Base-by-base conservation (phyloP, 2,888 invertebrate genomes). In the Thalpophila matura region DNA sequence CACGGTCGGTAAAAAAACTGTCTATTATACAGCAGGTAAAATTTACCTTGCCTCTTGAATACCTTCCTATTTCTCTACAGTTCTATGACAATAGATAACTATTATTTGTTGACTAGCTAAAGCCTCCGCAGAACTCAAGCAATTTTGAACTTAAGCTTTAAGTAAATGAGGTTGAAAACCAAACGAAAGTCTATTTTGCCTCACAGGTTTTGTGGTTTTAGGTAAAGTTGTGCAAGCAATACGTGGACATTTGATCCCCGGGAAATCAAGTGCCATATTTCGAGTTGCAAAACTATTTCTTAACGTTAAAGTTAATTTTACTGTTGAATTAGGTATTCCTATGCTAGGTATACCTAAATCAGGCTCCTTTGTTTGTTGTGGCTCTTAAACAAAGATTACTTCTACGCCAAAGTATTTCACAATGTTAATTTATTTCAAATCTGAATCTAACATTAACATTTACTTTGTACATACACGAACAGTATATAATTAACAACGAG, bases 21-120 rank as follows among this genome's bases (percentile, higher is more conserved):
- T 66, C 86, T 82, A 88, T 90, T 91, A 90, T 90, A 86, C 83
- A 83, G 83, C 93, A 93, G 93, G 93, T 93, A 93, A 89, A 89
- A 80, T 87, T 80, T 86, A 89, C 86, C 86, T 85, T 87, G 77
- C 80, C 74, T 81, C 83, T 86, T 85, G 80, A 83, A 83, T 83
- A 79, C 81, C 79, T 76, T 74, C 68, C 67, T 78, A 79, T 81
- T 82, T 83, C 81, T 84, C 80, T 79, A 74, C 78, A 81, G 63
- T 69, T 79, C 61, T 74, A 68, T 68, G 63, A 83, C 82, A 88
- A 87, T 86, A n/a, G n/a, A n/a, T n/a, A 84, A 80, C 78, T 69
- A 66, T 74, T 80, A 81, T 83, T 86, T 80, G 81, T 80, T 82
- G 67, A 69, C 79, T 61, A 57, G 51, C 58, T 42, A 66, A 68